Evolutionary conservation across 2,888 invertebrate species (phyloP).

Genomic region (Charanyca ferruginea): DNA sequence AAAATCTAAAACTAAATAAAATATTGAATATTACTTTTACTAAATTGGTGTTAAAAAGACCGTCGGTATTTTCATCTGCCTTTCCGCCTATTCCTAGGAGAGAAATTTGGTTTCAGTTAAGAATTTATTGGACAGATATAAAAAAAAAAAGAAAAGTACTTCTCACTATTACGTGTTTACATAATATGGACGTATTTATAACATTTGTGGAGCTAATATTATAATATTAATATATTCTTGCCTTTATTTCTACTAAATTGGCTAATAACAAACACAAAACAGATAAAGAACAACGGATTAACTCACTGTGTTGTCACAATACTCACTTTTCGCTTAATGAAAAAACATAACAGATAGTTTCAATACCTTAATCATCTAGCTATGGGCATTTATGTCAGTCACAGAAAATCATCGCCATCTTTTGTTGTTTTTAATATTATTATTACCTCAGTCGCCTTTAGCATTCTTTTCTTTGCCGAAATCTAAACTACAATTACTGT

Average conservation of each 20-base stretch:
- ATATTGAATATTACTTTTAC: neutral
- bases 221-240: too few relatives aligned
- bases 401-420: neutral
- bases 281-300: too few relatives aligned
- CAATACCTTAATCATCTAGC: neutral
- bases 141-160: constrained; percentile 17
- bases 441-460: neutral
- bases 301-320: too few relatives aligned
- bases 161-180: too few relatives aligned
- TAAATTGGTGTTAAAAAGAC: neutral
- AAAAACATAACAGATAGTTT: neutral
- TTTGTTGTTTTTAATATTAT: neutral
- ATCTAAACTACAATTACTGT: constrained; percentile 13
- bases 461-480: neutral
- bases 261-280: neutral
- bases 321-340: too few relatives aligned
- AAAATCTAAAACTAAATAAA: neutral
- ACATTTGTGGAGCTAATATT: neutral
- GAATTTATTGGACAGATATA: constrained; percentile 14
- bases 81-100: constrained; percentile 17
- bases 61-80: constrained; percentile 9
- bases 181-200: neutral
- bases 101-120: constrained; percentile 18
- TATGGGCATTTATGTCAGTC: neutral
- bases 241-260: too few relatives aligned